Base-by-base conservation (phyloP, 2,797 vertebrate species). In the Manis crassicaudata region DNA sequence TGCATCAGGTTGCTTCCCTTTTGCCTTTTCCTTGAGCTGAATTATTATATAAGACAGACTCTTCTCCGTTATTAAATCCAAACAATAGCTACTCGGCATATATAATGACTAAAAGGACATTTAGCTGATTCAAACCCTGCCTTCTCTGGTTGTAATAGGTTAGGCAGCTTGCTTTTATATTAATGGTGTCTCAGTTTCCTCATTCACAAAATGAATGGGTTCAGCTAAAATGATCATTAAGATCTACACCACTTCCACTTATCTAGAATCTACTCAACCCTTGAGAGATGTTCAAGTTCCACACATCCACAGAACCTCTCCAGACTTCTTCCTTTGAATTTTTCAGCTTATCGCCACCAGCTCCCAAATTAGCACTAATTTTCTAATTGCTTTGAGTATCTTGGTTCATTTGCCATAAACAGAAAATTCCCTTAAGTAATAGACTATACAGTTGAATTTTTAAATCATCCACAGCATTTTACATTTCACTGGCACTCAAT, bases 311-410 rank as follows among this genome's bases (percentile, higher is more conserved):
- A 58, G 93, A 91, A 92, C 14, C 9, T 92, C 27, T 81, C 52
- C 46, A 80, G 63, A 86, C 20, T 81, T 96, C 37, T 94, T 88
- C 86, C 80, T 92, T 90, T 90, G 77, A 73, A 94, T 86, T 79
- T 86, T 96, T 95, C 46, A 86, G 27, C 43, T 97, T 82, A 81
- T 95, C 80, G 68, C 43, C 7, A 87, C 83, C 29, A 87, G 46
- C 40, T 79, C 52, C 56, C 32, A 95, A 95, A 84, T 87, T 83
- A 92, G 81, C 73, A 76, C 10, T 94, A 94, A 94, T 92, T 87
- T 63, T 84, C 79, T 93, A 92, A 63, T 86, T 80, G n/a, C 7
- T 93, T 88, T 70, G 75, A 86, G 12, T 89, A 32, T 83, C 25
- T 68, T 90, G 35, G 18, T 81, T 94, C 62, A 77, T 56, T 94